A percentile compares a stretch with the other conserved stretches of the same genome.
These are phyloP conservation scores for Nasonia vitripennis DNA, from an alignment of 1,140 invertebrate genomes.

Conservation along the genomic window DNA sequence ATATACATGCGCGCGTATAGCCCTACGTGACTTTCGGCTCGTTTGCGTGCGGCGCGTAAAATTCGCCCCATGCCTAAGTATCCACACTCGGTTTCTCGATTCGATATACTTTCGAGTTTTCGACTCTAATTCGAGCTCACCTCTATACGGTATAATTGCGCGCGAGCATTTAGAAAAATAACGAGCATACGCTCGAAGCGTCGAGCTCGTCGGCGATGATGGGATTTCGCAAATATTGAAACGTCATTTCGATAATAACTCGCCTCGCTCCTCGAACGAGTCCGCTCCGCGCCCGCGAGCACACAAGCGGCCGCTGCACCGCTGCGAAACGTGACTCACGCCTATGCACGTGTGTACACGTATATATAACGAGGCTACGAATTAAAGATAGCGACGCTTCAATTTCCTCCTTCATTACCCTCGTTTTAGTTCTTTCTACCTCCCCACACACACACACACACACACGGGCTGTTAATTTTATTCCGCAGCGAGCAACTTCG, in stretches of 20 bases:
- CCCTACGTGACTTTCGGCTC: conserved; percentile 14
- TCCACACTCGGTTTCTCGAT: too few relatives aligned
- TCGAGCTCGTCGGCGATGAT: not conserved
- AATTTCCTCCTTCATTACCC: conserved; percentile 49
- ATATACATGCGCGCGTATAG: not conserved
- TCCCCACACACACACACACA: not conserved
- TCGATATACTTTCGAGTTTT: not conserved
- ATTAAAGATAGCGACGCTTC: conserved; percentile 48
- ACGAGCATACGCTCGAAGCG: not conserved
- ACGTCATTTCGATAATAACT: conserved; percentile 25
- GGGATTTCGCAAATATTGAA: conserved; percentile 43
- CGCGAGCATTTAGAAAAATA: conserved; percentile 6
- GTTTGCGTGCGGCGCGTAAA: not conserved
- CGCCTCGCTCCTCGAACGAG: not conserved
- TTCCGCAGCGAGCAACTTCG: not conserved
- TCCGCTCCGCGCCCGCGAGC: not conserved
- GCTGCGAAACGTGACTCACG: conserved; percentile 6
- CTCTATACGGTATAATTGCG: conserved; percentile 28
- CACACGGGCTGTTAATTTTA: not conserved
- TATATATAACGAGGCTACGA: conserved; percentile 39
- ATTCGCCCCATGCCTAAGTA: not conserved
- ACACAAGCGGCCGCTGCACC: too few relatives aligned
- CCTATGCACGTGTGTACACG: not conserved
- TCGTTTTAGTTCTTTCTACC: conserved; percentile 41
- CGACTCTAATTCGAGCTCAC: not conserved